A percentile compares a stretch with the other conserved stretches of the same genome.
phyloP scores from a whole-genome alignment of 1,140 invertebrate species.

The Holotrichia oblita region DNA sequence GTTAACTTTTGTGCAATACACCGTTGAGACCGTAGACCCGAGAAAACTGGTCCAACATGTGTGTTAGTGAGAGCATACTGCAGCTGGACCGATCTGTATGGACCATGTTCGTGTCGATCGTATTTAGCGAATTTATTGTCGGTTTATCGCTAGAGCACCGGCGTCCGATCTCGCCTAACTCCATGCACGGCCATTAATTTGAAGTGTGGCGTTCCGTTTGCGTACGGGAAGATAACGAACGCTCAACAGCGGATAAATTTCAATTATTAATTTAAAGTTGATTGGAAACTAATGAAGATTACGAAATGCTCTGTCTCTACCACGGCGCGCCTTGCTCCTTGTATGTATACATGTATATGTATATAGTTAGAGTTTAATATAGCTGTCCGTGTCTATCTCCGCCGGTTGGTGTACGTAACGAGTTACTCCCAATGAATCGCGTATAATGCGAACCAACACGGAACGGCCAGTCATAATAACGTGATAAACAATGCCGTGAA shows the following conservation, averaged over 20 bases:
- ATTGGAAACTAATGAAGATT: constrained; percentile 13
- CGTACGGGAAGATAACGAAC: background rate
- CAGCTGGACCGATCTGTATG: background rate
- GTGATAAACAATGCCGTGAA: too few species aligned
- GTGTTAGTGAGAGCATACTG: background rate
- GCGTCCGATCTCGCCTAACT: background rate
- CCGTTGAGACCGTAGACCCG: background rate
- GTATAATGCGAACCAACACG: too few species aligned
- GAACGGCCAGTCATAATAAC: too few species aligned
- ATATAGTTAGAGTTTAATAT: too few species aligned
- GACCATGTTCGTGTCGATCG: background rate
- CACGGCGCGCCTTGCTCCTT: background rate
- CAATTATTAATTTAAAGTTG: constrained; percentile 18
- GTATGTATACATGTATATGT: too few species aligned
- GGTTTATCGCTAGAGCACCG: background rate
- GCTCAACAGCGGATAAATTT: background rate
- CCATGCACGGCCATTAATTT: background rate
- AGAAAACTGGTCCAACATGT: constrained; percentile 6
- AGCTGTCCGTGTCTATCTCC: too few species aligned
- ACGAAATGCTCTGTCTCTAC: background rate
- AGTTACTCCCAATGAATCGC: too few species aligned
- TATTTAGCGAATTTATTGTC: background rate
- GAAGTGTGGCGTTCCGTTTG: background rate
- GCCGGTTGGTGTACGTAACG: too few species aligned
- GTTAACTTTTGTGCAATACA: background rate